Conservation (phyloP, 2,888 invertebrate genomes). For the Rhagonycha fulva region DNA sequence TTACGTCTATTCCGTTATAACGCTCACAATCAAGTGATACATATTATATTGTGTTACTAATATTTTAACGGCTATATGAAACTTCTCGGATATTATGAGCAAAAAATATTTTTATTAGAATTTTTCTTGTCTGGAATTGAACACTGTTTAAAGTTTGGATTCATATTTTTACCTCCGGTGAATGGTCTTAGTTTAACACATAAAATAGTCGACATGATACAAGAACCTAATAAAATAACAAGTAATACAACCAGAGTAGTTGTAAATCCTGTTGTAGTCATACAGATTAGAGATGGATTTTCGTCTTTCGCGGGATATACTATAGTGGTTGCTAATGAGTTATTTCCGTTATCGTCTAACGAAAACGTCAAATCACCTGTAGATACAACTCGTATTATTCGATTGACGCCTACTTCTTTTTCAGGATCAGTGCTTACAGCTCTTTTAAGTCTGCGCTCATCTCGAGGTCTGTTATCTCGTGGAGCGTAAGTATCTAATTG, state of each 20-base stretch:
- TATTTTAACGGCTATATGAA: background rate
- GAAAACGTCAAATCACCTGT: conserved; percentile 88
- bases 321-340: conserved; percentile 66
- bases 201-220: conserved; percentile 82
- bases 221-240: conserved; percentile 81
- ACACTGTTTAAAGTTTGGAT: conserved; percentile 1
- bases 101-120: conserved; percentile 68
- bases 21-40: background rate
- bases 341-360: conserved; percentile 68
- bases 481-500: conserved; percentile 69
- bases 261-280: conserved; percentile 93
- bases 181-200: conserved; percentile 81
- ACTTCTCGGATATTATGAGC: conserved; percentile 60
- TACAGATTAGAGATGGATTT: conserved; percentile 74
- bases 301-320: conserved; percentile 72
- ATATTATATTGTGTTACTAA: background rate
- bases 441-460: conserved; percentile 72
- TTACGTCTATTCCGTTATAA: background rate
- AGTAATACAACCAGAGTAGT: conserved; percentile 83
- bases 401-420: conserved; percentile 85
- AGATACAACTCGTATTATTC: conserved; percentile 88
- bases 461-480: conserved; percentile 68
- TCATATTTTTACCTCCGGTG: conserved; percentile 41
- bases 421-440: conserved; percentile 67
- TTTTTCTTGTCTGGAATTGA: conserved; percentile 50